Evolutionary conservation across 1,140 invertebrate genomes (phyloP).

Genomic region (Fopius arisanus): DNA sequence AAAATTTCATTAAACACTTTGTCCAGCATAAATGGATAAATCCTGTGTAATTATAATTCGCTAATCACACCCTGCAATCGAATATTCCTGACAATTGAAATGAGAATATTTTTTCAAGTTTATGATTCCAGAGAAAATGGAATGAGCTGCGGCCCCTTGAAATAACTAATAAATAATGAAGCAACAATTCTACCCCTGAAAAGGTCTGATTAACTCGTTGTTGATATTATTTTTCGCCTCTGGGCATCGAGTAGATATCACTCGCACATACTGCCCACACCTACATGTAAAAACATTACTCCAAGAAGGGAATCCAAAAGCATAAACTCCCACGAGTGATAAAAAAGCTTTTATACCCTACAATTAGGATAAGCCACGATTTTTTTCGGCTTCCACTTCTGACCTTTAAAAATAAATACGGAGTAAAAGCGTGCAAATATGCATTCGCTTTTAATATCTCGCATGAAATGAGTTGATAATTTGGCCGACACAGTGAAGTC

Average conservation of each 20-base stretch:
- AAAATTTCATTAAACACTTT: too few species aligned
- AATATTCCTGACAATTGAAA: too few species aligned
- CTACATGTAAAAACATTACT: background rate
- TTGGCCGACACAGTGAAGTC: background rate
- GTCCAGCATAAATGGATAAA: too few species aligned
- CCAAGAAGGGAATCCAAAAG: conserved; percentile 15
- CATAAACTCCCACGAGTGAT: conserved; percentile 15
- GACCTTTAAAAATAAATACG: background rate
- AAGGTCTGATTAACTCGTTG: background rate
- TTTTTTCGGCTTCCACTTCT: background rate
- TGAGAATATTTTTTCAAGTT: too few species aligned
- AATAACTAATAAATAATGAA: too few species aligned
- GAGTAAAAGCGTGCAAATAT: conserved; percentile 14
- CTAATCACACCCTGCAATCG: too few species aligned
- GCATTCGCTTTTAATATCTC: background rate
- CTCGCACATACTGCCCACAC: background rate
- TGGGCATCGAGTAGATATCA: background rate
- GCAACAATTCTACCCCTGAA: too few species aligned
- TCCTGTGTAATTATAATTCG: too few species aligned
- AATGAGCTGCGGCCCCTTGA: too few species aligned
- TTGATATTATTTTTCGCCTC: conserved; percentile 11
- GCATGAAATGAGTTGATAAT: conserved; percentile 10
- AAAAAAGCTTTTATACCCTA: conserved; percentile 41
- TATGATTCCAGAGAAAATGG: too few species aligned
- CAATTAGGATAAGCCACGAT: conserved; percentile 42